A percentile compares a stretch with the other conserved stretches of the same genome.
Conservation (phyloP, 1,140 invertebrate genomes). For the Drosophila sturtevanti region DNA sequence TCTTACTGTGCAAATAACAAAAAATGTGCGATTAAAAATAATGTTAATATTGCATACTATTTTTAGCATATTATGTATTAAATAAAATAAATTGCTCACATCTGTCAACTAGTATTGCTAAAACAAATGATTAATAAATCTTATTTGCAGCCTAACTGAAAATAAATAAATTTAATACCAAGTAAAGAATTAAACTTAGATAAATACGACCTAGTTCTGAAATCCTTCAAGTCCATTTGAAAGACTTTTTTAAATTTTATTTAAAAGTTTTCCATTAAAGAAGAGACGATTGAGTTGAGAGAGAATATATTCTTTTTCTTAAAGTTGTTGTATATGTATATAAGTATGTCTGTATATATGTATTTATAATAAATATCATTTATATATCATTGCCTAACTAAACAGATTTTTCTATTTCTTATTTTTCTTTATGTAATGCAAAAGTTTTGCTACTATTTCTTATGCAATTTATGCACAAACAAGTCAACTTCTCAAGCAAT, state of each 20-base stretch:
- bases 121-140: constrained; percentile 3
- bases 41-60: neutral
- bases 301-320: no score
- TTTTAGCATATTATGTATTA: neutral
- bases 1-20: neutral
- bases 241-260: no score
- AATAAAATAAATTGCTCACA: neutral
- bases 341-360: no score
- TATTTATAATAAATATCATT: no score
- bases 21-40: neutral
- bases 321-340: no score
- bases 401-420: neutral
- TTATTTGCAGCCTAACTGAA: neutral
- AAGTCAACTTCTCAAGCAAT: constrained; percentile 11
- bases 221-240: neutral
- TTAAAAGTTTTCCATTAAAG: no score
- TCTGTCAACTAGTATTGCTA: neutral
- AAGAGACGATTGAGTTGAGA: no score
- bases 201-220: neutral
- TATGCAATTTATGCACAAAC: constrained; percentile 42
- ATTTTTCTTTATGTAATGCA: neutral
- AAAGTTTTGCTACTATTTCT: constrained; percentile 8
- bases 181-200: neutral
- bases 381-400: no score
- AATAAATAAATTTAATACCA: neutral